Evolutionary conservation across 2,113 vertebrate species (phyloP).

Genomic region (Nibea coibor): DNA sequence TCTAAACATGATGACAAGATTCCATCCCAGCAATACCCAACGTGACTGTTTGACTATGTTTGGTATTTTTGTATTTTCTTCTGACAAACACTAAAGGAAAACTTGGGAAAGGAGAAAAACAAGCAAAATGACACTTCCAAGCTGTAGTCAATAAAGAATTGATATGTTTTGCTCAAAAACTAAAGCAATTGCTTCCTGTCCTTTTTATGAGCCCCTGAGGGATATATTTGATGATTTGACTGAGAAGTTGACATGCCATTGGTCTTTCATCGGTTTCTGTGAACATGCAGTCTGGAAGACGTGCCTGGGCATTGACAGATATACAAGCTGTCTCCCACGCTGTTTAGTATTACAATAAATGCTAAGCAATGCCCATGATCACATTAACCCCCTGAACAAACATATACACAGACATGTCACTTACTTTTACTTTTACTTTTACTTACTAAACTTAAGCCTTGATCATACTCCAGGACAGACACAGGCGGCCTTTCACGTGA

Average conservation of each 20-base stretch:
- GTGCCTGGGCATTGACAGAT: not conserved
- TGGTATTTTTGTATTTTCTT: no score
- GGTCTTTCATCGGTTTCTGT: not conserved
- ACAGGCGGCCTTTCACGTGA: not conserved
- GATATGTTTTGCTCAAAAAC: not conserved
- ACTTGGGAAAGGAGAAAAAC: not conserved
- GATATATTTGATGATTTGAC: not conserved
- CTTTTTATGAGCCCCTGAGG: not conserved
- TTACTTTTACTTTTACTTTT: no score
- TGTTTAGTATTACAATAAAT: not conserved
- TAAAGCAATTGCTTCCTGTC: not conserved
- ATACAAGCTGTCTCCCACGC: not conserved
- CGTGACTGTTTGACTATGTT: not conserved
- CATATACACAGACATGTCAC: not conserved
- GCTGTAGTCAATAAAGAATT: not conserved
- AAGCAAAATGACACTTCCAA: not conserved
- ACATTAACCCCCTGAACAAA: slow-evolving; percentile 15
- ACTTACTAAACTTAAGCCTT: not conserved
- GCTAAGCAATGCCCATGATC: not conserved
- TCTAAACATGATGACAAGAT: not conserved
- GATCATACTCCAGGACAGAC: not conserved
- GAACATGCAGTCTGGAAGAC: not conserved
- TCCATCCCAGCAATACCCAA: not conserved
- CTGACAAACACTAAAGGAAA: not conserved
- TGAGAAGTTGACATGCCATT: not conserved